A percentile compares a stretch with the other conserved stretches of the same genome.
Evolutionary conservation across 2,113 vertebrate species (phyloP).

Genomic region (Pteropus alecto): DNA sequence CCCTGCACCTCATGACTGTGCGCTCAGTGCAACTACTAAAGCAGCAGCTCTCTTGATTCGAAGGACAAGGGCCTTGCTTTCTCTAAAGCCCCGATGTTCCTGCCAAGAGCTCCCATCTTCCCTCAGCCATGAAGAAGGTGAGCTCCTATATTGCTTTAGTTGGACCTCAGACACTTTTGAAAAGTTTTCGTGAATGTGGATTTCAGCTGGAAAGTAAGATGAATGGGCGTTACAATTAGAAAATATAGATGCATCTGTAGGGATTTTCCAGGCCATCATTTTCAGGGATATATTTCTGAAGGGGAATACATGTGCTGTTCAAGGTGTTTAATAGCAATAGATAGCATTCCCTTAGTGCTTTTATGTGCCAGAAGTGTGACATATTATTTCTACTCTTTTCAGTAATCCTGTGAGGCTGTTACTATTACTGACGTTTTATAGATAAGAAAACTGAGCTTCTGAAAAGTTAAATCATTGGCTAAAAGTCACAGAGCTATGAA

Average conservation of each 20-base stretch:
- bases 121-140: not conserved
- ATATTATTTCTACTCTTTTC: not conserved
- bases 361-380: not conserved
- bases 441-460: not conserved
- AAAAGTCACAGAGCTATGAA: not conserved
- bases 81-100: not conserved
- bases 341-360: not conserved
- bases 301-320: not conserved
- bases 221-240: not conserved
- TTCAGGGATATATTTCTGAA: slow-evolving; percentile 4
- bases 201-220: not conserved
- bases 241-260: not conserved
- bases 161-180: not conserved
- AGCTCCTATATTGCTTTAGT: not conserved
- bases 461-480: not conserved
- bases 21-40: not conserved
- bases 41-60: not conserved
- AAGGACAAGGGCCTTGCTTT: not conserved
- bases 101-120: not conserved
- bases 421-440: not conserved
- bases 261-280: not conserved
- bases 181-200: not conserved
- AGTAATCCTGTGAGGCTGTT: not conserved
- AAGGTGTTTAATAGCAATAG: not conserved
- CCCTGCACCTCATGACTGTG: not conserved